Percentiles rank a stretch among this genome's conserved stretches.
Conservation (phyloP, 2,888 invertebrate genomes). For the Melanostoma scalare region DNA sequence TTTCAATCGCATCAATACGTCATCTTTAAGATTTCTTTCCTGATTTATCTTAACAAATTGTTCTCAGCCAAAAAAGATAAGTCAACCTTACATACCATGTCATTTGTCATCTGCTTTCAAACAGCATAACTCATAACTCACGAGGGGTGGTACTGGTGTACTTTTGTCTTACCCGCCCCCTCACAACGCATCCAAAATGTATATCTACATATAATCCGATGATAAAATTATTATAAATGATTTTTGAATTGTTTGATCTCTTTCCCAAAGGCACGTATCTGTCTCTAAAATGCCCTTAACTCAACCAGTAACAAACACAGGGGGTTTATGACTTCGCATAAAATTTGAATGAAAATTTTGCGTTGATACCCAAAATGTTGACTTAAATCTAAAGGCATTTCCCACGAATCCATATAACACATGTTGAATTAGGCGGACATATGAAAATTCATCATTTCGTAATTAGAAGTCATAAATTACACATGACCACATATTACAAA, state of each 20-base stretch:
- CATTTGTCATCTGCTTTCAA: conserved; percentile 65
- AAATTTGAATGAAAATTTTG: conserved; percentile 52
- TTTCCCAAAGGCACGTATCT: conserved; percentile 56
- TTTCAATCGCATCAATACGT: conserved; percentile 61
- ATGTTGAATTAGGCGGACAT: conserved; percentile 42
- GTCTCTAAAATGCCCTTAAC: conserved; percentile 25
- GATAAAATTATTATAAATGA: conserved; percentile 73
- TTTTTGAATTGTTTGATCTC: conserved; percentile 70
- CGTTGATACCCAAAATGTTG: conserved; percentile 23
- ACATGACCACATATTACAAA: conserved; percentile 69
- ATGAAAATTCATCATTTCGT: conserved; percentile 78
- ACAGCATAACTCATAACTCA: conserved; percentile 7
- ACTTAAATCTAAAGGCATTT: conserved; percentile 38
- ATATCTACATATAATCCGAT: conserved; percentile 53
- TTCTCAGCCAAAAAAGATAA: conserved; percentile 20
- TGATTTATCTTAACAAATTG: conserved; percentile 60
- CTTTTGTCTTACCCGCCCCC: not conserved
- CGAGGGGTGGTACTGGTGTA: not conserved
- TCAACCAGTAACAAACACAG: conserved; percentile 1
- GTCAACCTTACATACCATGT: conserved; percentile 40
- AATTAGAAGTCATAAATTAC: conserved; percentile 76
- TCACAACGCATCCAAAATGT: not conserved
- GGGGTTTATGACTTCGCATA: conserved; percentile 59
- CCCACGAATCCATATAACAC: conserved; percentile 46
- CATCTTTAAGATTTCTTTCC: conserved; percentile 28